Evolutionary conservation across 2,113 vertebrate genomes (phyloP).

Genomic region (Microtus richardsoni): DNA sequence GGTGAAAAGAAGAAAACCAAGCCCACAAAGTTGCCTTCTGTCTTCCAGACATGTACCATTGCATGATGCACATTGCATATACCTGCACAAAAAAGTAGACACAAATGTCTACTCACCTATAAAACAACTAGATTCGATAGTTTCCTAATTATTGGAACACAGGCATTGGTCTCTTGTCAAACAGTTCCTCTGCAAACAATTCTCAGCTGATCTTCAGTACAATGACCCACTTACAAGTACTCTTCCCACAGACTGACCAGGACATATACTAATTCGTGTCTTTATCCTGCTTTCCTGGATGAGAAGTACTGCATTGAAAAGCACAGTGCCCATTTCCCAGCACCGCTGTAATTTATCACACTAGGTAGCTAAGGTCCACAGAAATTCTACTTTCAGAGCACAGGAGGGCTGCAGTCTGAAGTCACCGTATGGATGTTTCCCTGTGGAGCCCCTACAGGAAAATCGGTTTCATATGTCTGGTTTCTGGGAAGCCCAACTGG

Average conservation of each 20-base stretch:
- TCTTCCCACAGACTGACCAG: neutral
- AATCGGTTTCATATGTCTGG: neutral
- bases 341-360: neutral
- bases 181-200: neutral
- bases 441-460: neutral
- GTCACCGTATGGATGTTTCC: neutral
- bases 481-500: neutral
- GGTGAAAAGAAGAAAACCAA: neutral
- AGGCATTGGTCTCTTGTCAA: neutral
- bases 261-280: neutral
- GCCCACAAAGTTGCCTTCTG: neutral
- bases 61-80: neutral
- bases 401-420: neutral
- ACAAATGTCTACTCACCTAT: neutral
- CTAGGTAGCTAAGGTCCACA: neutral
- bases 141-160: neutral
- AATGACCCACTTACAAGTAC: neutral
- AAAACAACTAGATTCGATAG: neutral
- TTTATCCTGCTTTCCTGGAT: neutral
- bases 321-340: neutral
- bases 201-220: neutral
- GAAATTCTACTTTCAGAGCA: neutral
- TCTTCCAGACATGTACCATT: neutral
- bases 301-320: neutral
- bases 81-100: neutral